A percentile compares a stretch with the other conserved stretches of the same genome.
Evolutionary conservation across 1,140 invertebrate species (phyloP).

Genomic region (Hesperophylax magnus): DNA sequence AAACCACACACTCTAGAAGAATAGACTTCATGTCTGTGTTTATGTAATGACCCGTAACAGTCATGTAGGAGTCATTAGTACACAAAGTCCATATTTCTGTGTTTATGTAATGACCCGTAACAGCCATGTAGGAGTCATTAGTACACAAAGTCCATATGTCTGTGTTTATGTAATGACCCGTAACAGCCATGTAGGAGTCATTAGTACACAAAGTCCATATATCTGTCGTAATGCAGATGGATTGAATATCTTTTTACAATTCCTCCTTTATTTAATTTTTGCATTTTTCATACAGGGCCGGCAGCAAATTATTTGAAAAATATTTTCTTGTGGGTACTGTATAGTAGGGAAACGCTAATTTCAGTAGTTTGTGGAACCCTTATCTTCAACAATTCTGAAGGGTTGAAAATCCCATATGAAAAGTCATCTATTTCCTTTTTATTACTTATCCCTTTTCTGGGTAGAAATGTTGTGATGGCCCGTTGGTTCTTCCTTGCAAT

Average conservation of each 20-base stretch:
- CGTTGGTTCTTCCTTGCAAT: neutral
- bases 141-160: neutral
- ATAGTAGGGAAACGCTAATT: neutral
- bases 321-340: neutral
- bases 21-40: neutral
- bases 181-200: neutral
- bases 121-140: neutral
- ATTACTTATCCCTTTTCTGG: neutral
- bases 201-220: neutral
- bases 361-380: neutral
- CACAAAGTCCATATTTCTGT: neutral
- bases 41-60: neutral
- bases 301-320: neutral
- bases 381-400: neutral
- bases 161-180: neutral
- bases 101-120: neutral
- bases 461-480: neutral
- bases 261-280: neutral
- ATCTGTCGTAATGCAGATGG: neutral
- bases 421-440: neutral
- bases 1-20: too few species aligned
- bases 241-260: neutral
- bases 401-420: neutral
- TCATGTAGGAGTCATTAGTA: neutral
- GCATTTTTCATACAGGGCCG: neutral